Evolutionary conservation across 2,113 vertebrate species (phyloP), one percentile per base, ranked within the genome.

Genomic region (Odontesthes bonariensis): DNA sequence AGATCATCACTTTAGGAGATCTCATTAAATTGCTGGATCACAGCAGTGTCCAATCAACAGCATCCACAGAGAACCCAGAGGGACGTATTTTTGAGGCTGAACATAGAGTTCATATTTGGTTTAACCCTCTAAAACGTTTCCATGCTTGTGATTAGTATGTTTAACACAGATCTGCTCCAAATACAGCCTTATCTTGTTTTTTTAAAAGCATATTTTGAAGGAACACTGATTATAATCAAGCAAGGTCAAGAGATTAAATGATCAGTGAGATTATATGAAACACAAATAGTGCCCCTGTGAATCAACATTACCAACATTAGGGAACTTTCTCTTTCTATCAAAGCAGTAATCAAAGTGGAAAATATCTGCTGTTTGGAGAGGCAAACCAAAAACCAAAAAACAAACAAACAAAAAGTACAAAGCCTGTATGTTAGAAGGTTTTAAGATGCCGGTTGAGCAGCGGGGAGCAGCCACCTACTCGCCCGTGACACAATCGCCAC

Each of bases 401-500:
- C 49, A 47, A 55, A 58, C 27, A 27, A 20, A 27, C 32, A 58
- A n/a, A 13, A 60, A 53, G 19, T 19, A 46, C 22, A 64, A 8
- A 4, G 19, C 1, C 35, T 67, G 55, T 52, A 52, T 61, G 65
- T 69, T 63, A 11, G 40, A 60, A 72, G 73, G 31, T 52, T 90
- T 95, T 91, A 92, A 88, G 86, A 95, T 94, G 94, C 94, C 83
- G 85, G 81, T 85, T 70, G 82, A 90, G 81, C 79, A 73, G 86
- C 58, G 67, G 86, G 69, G 76, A 88, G 86, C 85, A 77, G 87
- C 90, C 35, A 12, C 88, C 92, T 84, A 89, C 90, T 90, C 88
- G 85, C 81, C 92, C 57, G 75, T 93, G 93, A 95, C 93, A 84
- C 90, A 95, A 96, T 96, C 96, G 83, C 73, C 84, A 77, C 86